phyloP scores from a whole-genome alignment of 1,140 invertebrate species.

The Dolichoris vasculosae region DNA sequence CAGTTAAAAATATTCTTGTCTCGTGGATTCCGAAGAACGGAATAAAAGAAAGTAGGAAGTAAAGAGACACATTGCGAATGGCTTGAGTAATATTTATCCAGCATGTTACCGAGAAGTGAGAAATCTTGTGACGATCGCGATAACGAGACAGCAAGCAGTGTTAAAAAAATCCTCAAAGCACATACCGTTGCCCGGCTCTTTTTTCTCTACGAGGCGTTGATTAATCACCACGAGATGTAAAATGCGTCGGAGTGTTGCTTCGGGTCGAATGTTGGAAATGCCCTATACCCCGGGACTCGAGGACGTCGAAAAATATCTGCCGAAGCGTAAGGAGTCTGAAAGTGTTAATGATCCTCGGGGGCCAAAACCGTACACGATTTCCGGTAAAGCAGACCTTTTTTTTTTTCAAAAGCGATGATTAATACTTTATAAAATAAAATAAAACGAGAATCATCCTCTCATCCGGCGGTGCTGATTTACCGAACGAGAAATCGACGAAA shows the following conservation, averaged over 20 bases:
- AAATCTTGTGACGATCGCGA: constrained; percentile 36
- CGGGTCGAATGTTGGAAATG: background rate
- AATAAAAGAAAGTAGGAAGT: constrained; percentile 25
- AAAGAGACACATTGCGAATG: constrained; percentile 14
- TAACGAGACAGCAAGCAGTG: constrained; percentile 43
- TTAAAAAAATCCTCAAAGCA: constrained; percentile 54
- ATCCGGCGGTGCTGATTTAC: background rate
- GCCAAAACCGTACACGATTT: background rate
- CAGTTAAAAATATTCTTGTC: background rate
- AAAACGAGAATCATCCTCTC: background rate
- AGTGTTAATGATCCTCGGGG: constrained; percentile 21
- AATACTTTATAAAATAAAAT: background rate
- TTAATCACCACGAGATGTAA: constrained; percentile 58
- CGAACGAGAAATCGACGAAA: background rate
- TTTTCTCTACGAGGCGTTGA: constrained; percentile 55
- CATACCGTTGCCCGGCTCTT: constrained; percentile 31
- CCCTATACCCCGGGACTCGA: background rate
- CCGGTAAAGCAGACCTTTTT: constrained; percentile 4
- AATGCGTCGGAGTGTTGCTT: constrained; percentile 15
- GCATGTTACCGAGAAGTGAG: constrained; percentile 1
- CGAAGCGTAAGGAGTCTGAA: background rate
- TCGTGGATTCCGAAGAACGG: background rate
- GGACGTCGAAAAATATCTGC: background rate
- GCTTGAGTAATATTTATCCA: constrained; percentile 35
- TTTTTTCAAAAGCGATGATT: background rate